phyloP scores from a whole-genome alignment of 2,888 invertebrate genomes.

The Pseudanteris insignis region DNA sequence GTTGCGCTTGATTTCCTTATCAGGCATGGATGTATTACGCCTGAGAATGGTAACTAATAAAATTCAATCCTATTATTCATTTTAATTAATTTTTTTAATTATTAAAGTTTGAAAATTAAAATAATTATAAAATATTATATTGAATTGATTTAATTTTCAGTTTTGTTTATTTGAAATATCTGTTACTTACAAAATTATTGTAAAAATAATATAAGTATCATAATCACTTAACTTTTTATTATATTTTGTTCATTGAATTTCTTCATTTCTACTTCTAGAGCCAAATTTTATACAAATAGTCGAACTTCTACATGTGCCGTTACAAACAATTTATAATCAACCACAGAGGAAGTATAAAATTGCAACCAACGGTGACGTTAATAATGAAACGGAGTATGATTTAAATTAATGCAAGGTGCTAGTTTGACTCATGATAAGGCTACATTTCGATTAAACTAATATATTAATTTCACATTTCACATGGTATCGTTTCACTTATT shows the following conservation, averaged over 20 bases:
- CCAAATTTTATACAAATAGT: constrained; percentile 84
- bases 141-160: no score
- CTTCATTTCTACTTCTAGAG: constrained; percentile 71
- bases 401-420: constrained; percentile 54
- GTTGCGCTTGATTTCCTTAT: constrained; percentile 92
- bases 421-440: constrained; percentile 54
- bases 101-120: no score
- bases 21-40: constrained; percentile 87
- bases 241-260: not conserved
- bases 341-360: constrained; percentile 67
- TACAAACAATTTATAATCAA: constrained; percentile 82
- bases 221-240: no score
- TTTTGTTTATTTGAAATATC: no score
- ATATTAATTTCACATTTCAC: no score
- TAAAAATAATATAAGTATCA: no score
- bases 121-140: no score
- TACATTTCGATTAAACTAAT: no score
- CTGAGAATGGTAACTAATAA: constrained; percentile 94
- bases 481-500: no score
- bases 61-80: no score
- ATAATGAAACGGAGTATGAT: constrained; percentile 54
- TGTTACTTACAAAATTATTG: no score
- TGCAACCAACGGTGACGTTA: constrained; percentile 63
- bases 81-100: no score
- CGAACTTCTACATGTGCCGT: constrained; percentile 86